Conservation (phyloP, 35 echinoderm and acorn worm genomes). For the Apostichopus californicus region DNA sequence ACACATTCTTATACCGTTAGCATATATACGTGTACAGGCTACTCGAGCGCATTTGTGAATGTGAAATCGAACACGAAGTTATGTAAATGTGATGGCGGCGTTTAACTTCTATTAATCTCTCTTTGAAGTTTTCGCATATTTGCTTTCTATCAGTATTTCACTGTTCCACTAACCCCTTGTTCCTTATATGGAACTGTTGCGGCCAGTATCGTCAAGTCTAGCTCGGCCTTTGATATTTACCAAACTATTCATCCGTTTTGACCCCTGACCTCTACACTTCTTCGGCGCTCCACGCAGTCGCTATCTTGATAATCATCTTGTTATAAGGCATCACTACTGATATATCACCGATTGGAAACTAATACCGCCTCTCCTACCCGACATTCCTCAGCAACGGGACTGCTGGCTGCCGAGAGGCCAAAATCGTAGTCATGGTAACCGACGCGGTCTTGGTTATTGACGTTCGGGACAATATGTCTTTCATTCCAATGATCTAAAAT, state of each 20-base stretch:
- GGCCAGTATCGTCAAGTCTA: neutral
- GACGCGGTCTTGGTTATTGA: neutral
- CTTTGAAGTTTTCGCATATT: too few relatives aligned
- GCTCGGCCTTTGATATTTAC: neutral
- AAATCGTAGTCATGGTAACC: neutral
- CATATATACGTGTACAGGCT: too few relatives aligned
- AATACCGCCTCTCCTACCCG: neutral
- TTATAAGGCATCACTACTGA: neutral
- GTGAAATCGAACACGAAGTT: too few relatives aligned
- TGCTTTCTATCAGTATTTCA: neutral
- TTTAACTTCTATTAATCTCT: neutral
- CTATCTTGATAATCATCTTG: neutral
- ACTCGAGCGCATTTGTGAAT: too few relatives aligned
- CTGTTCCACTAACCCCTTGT: neutral
- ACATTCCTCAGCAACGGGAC: neutral
- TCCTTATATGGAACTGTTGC: conserved; percentile 17
- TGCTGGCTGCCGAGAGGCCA: neutral
- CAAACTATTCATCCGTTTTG: neutral
- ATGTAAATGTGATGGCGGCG: neutral
- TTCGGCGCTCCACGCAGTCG: neutral
- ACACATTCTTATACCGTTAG: too few relatives aligned
- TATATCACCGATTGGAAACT: conserved; percentile 5
- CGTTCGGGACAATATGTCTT: too few relatives aligned
- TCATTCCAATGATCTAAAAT: too few relatives aligned
- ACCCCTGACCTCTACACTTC: conserved; percentile 1